Evolutionary conservation across 2,113 vertebrate species (phyloP).

Genomic region (Nycticryphes semicollaris): DNA sequence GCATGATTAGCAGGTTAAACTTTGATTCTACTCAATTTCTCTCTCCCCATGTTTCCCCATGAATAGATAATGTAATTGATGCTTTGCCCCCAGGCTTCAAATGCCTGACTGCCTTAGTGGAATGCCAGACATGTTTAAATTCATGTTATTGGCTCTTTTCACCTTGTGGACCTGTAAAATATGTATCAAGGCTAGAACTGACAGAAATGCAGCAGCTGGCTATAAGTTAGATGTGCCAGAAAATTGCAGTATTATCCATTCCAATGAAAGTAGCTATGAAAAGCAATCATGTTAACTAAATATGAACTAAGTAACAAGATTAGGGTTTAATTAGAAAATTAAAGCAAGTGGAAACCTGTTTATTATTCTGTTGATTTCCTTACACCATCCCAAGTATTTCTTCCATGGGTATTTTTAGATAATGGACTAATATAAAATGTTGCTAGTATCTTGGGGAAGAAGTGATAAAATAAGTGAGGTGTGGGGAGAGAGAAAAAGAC

Average conservation of each 20-base stretch:
- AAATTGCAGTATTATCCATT: not conserved
- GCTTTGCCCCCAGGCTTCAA: conserved; percentile 64
- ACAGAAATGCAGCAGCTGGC: not conserved
- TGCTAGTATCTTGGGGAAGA: not conserved
- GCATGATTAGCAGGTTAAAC: conserved; percentile 52
- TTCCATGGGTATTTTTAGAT: conserved; percentile 28
- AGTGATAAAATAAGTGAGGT: not conserved
- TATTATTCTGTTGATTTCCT: not conserved
- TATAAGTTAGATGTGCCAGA: conserved; percentile 16
- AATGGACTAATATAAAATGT: not conserved
- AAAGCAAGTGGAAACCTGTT: not conserved
- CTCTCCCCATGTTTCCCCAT: conserved; percentile 57
- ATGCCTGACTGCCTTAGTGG: conserved; percentile 55
- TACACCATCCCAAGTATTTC: not conserved
- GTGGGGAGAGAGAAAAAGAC: not conserved
- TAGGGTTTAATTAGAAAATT: conserved; percentile 43
- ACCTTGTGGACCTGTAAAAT: conserved; percentile 71
- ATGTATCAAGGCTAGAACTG: conserved; percentile 45
- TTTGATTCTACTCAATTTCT: conserved; percentile 61
- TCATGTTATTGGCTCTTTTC: conserved; percentile 71
- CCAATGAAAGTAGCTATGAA: not conserved
- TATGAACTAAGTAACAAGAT: conserved; percentile 34
- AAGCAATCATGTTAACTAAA: conserved; percentile 16
- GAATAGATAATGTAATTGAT: conserved; percentile 74
- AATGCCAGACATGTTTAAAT: conserved; percentile 70